Evolutionary conservation across 2,888 invertebrate species (phyloP).

Genomic region (Amphiduros pacificus): DNA sequence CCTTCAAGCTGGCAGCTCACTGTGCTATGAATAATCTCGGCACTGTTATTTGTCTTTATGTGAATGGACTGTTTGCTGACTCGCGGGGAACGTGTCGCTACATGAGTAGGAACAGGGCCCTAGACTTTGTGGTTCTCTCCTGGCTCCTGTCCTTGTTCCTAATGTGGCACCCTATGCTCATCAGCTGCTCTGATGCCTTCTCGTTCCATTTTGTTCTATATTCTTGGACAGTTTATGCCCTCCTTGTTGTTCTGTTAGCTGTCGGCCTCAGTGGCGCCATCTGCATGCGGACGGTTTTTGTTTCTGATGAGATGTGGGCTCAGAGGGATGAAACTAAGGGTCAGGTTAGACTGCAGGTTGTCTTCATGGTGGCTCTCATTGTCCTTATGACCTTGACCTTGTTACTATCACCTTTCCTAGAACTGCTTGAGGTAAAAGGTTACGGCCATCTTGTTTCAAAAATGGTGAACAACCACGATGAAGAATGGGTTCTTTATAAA

Average conservation of each 20-base stretch:
- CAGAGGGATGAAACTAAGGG: not conserved
- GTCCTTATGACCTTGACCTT: not conserved
- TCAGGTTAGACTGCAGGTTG: not conserved
- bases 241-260: not conserved
- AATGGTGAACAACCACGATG: not conserved
- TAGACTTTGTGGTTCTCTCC: conserved; percentile 7
- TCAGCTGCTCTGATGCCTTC: conserved; percentile 8
- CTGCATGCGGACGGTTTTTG: not conserved
- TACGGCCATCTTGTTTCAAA: not conserved
- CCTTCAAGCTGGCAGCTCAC: conserved; percentile 12
- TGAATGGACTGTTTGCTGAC: not conserved
- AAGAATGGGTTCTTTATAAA: not conserved
- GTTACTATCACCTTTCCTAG: not conserved
- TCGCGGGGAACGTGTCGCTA: not conserved
- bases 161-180: conserved; percentile 14
- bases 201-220: conserved; percentile 14
- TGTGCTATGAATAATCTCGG: conserved; percentile 3
- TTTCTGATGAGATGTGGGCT: not conserved
- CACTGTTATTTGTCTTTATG: conserved; percentile 10
- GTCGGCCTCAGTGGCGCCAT: not conserved
- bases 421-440: not conserved
- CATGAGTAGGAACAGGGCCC: not conserved
- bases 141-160: conserved; percentile 12
- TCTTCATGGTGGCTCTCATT: not conserved
- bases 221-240: conserved; percentile 5